Conservation (phyloP, 2,888 invertebrate genomes). For the Rhyacophila evoluta region DNA sequence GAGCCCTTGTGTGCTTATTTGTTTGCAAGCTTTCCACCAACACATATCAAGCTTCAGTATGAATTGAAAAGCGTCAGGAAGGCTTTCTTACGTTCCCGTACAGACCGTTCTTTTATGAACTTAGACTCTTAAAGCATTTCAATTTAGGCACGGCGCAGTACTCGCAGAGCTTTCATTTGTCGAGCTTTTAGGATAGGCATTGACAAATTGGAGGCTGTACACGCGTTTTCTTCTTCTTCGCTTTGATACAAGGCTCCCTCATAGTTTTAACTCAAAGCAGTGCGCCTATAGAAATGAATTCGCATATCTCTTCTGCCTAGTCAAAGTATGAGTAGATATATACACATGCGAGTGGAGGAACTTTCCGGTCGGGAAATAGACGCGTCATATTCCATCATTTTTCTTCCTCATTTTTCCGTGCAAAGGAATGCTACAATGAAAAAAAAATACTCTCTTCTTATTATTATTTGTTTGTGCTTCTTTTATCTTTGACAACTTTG, state of each 20-base stretch:
- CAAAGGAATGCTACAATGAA: slow-evolving; percentile 34
- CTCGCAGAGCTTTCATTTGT: slow-evolving; percentile 71
- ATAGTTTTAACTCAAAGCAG: slow-evolving; percentile 51
- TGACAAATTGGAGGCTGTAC: slow-evolving; percentile 64
- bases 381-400: slow-evolving; percentile 30
- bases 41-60: slow-evolving; percentile 26
- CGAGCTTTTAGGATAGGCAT: slow-evolving; percentile 67
- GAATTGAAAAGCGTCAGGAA: slow-evolving; percentile 48
- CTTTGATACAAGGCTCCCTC: slow-evolving; percentile 47
- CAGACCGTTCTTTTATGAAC: slow-evolving; percentile 50
- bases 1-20: slow-evolving; percentile 15
- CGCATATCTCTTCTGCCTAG: slow-evolving; percentile 36
- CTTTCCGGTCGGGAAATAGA: slow-evolving; percentile 26
- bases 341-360: slow-evolving; percentile 20
- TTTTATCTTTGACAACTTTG: slow-evolving; percentile 48
- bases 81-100: slow-evolving; percentile 41
- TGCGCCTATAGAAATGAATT: slow-evolving; percentile 46
- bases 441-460: slow-evolving; percentile 38
- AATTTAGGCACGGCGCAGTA: slow-evolving; percentile 56
- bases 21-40: slow-evolving; percentile 15
- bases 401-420: slow-evolving; percentile 35
- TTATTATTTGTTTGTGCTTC: slow-evolving; percentile 43
- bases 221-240: slow-evolving; percentile 39
- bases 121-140: slow-evolving; percentile 53
- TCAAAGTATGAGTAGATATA: slow-evolving; percentile 41